Evolutionary conservation across 2,888 invertebrate genomes (phyloP).

Genomic region (Dinocampus coccinellae): DNA sequence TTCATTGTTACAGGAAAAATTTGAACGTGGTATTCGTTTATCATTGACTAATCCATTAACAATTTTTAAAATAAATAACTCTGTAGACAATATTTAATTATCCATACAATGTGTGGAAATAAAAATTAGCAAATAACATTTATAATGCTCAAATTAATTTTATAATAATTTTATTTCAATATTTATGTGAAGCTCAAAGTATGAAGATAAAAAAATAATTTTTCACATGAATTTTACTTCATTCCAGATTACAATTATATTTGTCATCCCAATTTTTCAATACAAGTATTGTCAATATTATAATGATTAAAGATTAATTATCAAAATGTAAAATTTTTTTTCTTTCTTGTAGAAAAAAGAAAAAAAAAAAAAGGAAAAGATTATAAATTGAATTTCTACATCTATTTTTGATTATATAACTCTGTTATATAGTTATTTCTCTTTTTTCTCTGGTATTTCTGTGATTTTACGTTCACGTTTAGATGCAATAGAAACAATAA

Average conservation of each 20-base stretch:
- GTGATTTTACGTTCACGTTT: constrained; percentile 59
- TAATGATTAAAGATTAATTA: background rate
- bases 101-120: background rate
- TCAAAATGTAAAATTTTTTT: background rate
- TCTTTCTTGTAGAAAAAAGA: background rate
- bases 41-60: constrained; percentile 82
- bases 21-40: constrained; percentile 81
- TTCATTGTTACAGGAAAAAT: constrained; percentile 86
- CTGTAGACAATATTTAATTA: constrained; percentile 14
- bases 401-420: background rate
- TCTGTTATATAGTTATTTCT: constrained; percentile 48
- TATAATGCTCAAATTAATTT: background rate
- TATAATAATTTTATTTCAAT: background rate
- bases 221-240: background rate
- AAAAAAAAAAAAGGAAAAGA: background rate
- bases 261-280: no score
- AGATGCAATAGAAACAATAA: constrained; percentile 66
- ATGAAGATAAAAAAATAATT: background rate
- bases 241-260: background rate
- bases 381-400: background rate
- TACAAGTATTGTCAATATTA: background rate
- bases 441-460: constrained; percentile 60
- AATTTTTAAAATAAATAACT: constrained; percentile 71
- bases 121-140: background rate
- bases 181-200: background rate